phyloP scores from a whole-genome alignment of 2,113 vertebrate species.

The Callithrix jacchus region DNA sequence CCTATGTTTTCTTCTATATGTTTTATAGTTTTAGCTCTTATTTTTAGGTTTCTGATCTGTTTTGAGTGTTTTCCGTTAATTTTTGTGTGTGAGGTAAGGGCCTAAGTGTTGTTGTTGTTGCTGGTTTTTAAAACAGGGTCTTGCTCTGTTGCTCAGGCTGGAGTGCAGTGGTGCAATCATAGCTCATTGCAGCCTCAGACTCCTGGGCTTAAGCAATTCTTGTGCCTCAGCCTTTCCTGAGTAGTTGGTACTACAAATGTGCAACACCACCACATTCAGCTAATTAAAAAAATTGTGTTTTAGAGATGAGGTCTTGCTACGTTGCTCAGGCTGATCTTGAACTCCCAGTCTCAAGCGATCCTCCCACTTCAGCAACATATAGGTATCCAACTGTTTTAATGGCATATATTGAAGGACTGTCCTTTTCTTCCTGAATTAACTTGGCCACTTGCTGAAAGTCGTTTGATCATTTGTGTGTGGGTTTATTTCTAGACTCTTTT shows the following conservation, averaged over 20 bases:
- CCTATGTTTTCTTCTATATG: neutral
- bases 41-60: neutral
- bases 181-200: too few species aligned
- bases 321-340: too few species aligned
- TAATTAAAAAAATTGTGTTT: too few species aligned
- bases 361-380: neutral
- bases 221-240: too few species aligned
- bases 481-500: constrained; percentile 1
- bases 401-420: constrained; percentile 1
- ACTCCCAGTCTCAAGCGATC: too few species aligned
- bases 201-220: too few species aligned
- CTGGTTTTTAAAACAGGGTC: too few species aligned
- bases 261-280: too few species aligned
- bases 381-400: neutral
- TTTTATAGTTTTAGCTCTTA: neutral
- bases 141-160: too few species aligned
- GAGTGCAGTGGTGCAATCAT: too few species aligned
- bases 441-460: neutral
- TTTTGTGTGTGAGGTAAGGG: constrained; percentile 1
- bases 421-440: neutral
- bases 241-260: too few species aligned
- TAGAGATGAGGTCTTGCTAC: too few species aligned
- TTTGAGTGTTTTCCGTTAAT: neutral
- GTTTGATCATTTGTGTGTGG: neutral
- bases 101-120: neutral